A percentile compares a stretch with the other conserved stretches of the same genome.
Evolutionary conservation across 2,888 invertebrate species (phyloP).

Genomic region (Epiblema foenella): DNA sequence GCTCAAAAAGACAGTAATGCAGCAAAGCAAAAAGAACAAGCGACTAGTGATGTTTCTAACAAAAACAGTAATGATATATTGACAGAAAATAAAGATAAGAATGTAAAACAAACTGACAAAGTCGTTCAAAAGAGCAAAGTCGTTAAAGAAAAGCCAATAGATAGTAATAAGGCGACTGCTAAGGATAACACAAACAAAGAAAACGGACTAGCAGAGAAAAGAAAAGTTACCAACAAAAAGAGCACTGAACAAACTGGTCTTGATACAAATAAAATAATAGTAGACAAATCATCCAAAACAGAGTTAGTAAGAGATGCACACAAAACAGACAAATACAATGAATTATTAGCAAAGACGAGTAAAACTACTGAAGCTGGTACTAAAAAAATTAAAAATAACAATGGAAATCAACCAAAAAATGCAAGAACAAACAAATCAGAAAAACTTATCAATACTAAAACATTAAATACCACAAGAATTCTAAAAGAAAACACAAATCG

Average conservation of each 20-base stretch:
- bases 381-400: background rate
- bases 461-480: background rate
- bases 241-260: background rate
- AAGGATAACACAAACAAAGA: background rate
- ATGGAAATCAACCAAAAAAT: background rate
- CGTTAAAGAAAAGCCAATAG: background rate
- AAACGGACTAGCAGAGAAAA: background rate
- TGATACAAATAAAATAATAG: background rate
- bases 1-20: background rate
- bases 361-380: background rate
- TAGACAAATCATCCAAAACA: background rate
- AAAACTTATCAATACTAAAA: conserved; percentile 9
- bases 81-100: conserved; percentile 1
- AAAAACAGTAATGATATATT: background rate
- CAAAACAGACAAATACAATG: background rate
- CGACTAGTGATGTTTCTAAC: background rate
- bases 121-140: background rate
- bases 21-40: background rate
- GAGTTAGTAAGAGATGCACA: background rate
- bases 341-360: conserved; percentile 8
- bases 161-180: background rate
- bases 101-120: background rate
- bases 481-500: conserved; percentile 17
- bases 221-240: background rate
- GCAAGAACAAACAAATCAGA: background rate